phyloP scores from a whole-genome alignment of 2,888 invertebrate genomes.

The Hecatera dysodea region DNA sequence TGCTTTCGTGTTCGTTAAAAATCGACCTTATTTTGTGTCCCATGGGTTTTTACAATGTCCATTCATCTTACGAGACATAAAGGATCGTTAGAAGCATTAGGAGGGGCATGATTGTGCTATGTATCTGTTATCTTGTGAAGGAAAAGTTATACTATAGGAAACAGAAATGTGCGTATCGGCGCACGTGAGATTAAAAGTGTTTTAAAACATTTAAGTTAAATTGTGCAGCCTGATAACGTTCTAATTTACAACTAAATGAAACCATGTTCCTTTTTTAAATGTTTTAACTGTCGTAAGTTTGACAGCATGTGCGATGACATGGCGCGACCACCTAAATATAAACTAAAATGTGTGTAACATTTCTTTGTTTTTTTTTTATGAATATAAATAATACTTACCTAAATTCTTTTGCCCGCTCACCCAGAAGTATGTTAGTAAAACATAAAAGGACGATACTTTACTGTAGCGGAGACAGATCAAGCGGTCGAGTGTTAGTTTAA shows the following conservation, averaged over 20 bases:
- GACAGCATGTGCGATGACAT: slow-evolving; percentile 21
- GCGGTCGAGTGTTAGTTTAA: slow-evolving; percentile 75
- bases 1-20: slow-evolving; percentile 64
- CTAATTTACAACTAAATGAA: background rate
- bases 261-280: slow-evolving; percentile 13
- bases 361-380: background rate
- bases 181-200: slow-evolving; percentile 38
- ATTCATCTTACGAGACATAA: slow-evolving; percentile 49
- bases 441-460: slow-evolving; percentile 71
- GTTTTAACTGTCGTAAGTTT: slow-evolving; percentile 1
- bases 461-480: slow-evolving; percentile 70
- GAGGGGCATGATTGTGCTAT: slow-evolving; percentile 88
- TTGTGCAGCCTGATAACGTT: slow-evolving; percentile 46
- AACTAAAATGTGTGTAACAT: slow-evolving; percentile 30
- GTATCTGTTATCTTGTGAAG: slow-evolving; percentile 82
- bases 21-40: slow-evolving; percentile 49
- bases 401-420: slow-evolving; percentile 68
- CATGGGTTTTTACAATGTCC: slow-evolving; percentile 63
- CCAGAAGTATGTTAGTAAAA: slow-evolving; percentile 73
- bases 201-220: slow-evolving; percentile 37
- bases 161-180: slow-evolving; percentile 24
- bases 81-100: slow-evolving; percentile 80
- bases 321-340: slow-evolving; percentile 19
- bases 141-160: slow-evolving; percentile 75
- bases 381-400: slow-evolving; percentile 55